These are phyloP conservation scores for Drosophila ercepeae DNA, from an alignment of 1,140 invertebrate genomes.

Conservation along the genomic window DNA sequence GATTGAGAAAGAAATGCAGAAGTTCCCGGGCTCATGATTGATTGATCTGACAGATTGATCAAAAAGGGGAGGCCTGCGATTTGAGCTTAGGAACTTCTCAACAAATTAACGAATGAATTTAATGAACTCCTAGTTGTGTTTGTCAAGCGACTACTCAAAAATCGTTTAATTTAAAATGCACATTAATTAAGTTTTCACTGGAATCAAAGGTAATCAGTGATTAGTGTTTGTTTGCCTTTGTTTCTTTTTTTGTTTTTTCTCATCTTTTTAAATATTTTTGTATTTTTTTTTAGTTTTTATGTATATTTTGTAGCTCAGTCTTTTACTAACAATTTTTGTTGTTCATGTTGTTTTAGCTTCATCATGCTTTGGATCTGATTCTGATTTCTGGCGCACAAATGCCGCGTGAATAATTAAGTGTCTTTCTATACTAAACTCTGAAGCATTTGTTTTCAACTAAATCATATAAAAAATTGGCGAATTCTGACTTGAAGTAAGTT, in stretches of 20 bases:
- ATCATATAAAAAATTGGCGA: conserved; percentile 16
- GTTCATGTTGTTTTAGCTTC: conserved; percentile 52
- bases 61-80: conserved; percentile 6
- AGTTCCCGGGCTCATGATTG: conserved; percentile 42
- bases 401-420: conserved; percentile 15
- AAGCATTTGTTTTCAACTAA: conserved; percentile 16
- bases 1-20: conserved; percentile 53
- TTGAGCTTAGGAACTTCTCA: conserved; percentile 63
- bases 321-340: conserved; percentile 80
- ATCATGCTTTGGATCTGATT: conserved; percentile 29
- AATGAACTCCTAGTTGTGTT: conserved; percentile 17
- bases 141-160: conserved; percentile 8
- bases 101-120: conserved; percentile 47
- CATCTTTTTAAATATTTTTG: conserved; percentile 10
- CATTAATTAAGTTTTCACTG: conserved; percentile 26
- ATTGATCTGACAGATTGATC: conserved; percentile 48
- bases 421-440: conserved; percentile 7
- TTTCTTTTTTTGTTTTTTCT: conserved; percentile 38
- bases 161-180: conserved; percentile 37
- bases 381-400: conserved; percentile 15
- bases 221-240: conserved; percentile 32
- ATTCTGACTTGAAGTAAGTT: conserved; percentile 12
- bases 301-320: conserved; percentile 80
- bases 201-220: conserved; percentile 24
- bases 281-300: conserved; percentile 3